These are phyloP conservation scores for Hydropotes inermis DNA, from an alignment of 2,113 vertebrate species.

Conservation along the genomic window DNA sequence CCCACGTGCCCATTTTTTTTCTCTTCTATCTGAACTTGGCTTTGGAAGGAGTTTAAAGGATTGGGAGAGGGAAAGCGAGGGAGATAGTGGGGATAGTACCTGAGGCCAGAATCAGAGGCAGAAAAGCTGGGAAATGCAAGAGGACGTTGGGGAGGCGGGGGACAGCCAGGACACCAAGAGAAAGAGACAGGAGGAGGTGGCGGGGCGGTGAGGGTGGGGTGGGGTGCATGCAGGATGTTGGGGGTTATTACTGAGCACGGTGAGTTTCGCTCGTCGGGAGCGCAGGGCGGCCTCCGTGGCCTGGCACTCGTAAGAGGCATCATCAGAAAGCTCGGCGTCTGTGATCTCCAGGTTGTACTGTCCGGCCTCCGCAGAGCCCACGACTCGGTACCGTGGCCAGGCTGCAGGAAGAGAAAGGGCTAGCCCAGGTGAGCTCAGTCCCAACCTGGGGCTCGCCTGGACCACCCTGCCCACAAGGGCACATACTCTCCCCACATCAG, in stretches of 20 bases:
- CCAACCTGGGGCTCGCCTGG: not conserved
- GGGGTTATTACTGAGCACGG: slow-evolving; percentile 90
- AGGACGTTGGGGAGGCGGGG: not conserved
- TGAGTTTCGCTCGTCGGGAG: slow-evolving; percentile 92
- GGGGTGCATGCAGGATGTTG: fast-evolving
- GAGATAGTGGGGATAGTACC: too few species aligned
- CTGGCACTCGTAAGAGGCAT: slow-evolving; percentile 95
- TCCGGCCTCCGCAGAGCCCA: slow-evolving; percentile 88
- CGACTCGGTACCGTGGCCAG: slow-evolving; percentile 92
- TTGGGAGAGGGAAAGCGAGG: not conserved
- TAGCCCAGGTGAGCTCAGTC: not conserved
- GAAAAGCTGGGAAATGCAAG: not conserved
- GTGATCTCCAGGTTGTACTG: slow-evolving; percentile 97
- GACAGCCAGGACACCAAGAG: not conserved
- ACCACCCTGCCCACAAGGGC: fast-evolving
- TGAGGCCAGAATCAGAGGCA: not conserved
- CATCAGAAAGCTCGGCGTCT: slow-evolving; percentile 90
- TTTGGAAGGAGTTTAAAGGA: not conserved
- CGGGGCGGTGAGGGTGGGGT: fast-evolving
- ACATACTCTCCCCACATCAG: not conserved
- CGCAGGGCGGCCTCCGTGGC: slow-evolving; percentile 95
- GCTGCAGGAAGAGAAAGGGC: slow-evolving; percentile 76
- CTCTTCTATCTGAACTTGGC: not conserved
- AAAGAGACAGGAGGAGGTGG: not conserved
- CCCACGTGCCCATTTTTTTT: not conserved